phyloP scores from a whole-genome alignment of 2,888 invertebrate species.

The Lycaena phlaeas region DNA sequence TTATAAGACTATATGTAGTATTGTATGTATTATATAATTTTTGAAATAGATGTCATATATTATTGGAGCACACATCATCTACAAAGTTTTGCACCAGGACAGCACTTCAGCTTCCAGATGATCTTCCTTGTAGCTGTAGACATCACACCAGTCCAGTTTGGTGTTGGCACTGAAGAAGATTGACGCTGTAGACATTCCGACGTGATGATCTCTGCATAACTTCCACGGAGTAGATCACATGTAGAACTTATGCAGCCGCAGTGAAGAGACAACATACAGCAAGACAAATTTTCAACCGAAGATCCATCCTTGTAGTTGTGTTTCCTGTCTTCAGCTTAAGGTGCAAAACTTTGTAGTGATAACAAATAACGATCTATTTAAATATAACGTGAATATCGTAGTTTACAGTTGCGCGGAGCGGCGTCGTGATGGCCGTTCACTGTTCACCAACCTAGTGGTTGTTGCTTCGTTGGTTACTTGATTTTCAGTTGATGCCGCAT shows the following conservation, averaged over 20 bases:
- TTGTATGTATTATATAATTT: background rate
- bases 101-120: constrained; percentile 25
- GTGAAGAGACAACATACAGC: background rate
- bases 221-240: background rate
- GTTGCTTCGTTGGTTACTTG: constrained; percentile 56
- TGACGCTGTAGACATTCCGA: background rate
- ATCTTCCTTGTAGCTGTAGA: background rate
- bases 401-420: constrained; percentile 51
- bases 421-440: constrained; percentile 55
- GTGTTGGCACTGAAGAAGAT: constrained; percentile 1
- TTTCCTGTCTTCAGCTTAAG: constrained; percentile 20
- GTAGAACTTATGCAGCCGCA: background rate
- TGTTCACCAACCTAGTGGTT: constrained; percentile 69
- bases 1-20: background rate
- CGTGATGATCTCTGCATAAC: background rate
- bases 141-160: background rate
- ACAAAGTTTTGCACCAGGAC: constrained; percentile 72
- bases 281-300: background rate
- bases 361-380: constrained; percentile 41
- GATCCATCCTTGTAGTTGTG: background rate
- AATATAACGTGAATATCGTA: constrained; percentile 43
- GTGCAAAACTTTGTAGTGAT: constrained; percentile 73
- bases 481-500: constrained; percentile 39
- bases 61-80: constrained; percentile 38
- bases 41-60: constrained; percentile 11